Conservation (phyloP, 2,888 invertebrate genomes). For the Scaptomyza tumidula region DNA sequence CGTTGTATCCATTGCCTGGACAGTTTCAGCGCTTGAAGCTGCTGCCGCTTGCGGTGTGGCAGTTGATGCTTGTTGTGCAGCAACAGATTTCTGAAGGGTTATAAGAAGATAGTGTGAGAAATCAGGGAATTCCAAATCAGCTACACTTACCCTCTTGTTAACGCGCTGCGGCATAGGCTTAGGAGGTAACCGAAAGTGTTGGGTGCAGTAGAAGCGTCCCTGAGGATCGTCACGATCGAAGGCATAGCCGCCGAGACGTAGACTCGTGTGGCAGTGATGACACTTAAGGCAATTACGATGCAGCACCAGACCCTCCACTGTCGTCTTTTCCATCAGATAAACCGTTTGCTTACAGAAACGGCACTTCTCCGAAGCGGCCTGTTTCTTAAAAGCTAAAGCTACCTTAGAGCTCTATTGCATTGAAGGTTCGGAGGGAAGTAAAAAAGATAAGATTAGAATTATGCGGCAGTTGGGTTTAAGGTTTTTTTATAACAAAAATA, state of each 20-base stretch:
- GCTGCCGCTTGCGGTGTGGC: slow-evolving; percentile 39
- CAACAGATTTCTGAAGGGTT: slow-evolving; percentile 49
- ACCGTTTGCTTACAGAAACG: slow-evolving; percentile 96
- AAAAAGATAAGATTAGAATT: slow-evolving; percentile 10
- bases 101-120: not conserved
- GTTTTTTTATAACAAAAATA: slow-evolving; percentile 1
- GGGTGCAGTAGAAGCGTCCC: slow-evolving; percentile 90
- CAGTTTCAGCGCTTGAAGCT: slow-evolving; percentile 22
- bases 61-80: slow-evolving; percentile 36
- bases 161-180: slow-evolving; percentile 83
- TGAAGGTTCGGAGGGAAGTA: slow-evolving; percentile 2
- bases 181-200: slow-evolving; percentile 89
- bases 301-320: slow-evolving; percentile 94
- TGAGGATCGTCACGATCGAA: slow-evolving; percentile 89
- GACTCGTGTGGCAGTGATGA: slow-evolving; percentile 94
- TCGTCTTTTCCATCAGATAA: slow-evolving; percentile 96
- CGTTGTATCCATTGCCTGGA: slow-evolving; percentile 56
- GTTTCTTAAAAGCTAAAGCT: slow-evolving; percentile 87
- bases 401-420: slow-evolving; percentile 86
- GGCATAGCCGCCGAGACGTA: slow-evolving; percentile 91
- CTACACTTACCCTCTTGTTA: slow-evolving; percentile 60
- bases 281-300: slow-evolving; percentile 97
- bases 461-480: not conserved
- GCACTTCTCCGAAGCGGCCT: slow-evolving; percentile 90
- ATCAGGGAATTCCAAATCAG: too few relatives aligned